Base-by-base conservation (phyloP, 2,888 invertebrate species). In the Temnothorax unifasciatus region DNA sequence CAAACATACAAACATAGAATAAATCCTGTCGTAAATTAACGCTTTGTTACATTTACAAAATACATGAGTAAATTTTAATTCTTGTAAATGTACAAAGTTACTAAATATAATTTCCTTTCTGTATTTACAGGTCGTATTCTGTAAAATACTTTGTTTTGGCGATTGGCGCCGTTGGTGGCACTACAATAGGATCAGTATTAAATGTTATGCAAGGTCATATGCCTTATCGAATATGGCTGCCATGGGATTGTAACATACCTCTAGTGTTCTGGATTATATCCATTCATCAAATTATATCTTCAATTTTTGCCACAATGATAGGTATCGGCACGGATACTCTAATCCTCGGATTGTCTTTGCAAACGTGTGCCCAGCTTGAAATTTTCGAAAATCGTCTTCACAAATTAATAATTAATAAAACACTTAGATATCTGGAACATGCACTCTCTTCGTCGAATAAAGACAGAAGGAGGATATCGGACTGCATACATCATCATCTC, bases 341-440 rank as follows among this genome's bases (percentile, higher is more conserved):
- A 6, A 84, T 92, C 0, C 82, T 88, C 0, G 87, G 87, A 13
- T 68, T 89, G 0, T 44, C 88, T 18, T 44, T 90, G n/a, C 87
- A 90, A 66, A 88, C 88, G 38, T 92, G 92, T 59, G 84, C 91
- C 0, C 91, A 92, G 41, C 82, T 92, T 38, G 90, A 91, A 61
- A 88, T 92, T 11, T 82, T 92, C 6, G 90, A 90, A 73, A 44
- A 68, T 64, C 87, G 91, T 11, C 63, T 91, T 3, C 34, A 79
- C 9, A 84, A 64, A 21, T 52, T 81, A 21, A 18, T 71, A 18
- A 34, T 21, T 11, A 50, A 8, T 21, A 57, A 52, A 59, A 71
- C 57, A 29, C 6, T 47, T 29, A 25, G 1, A 0, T 34, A 44
- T 44, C 13, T 52, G 4, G 47, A 2, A 21, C 29, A 57, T 15